These are phyloP conservation scores for Hippolais icterina DNA, from an alignment of 2,113 vertebrate genomes.

Conservation along the genomic window DNA sequence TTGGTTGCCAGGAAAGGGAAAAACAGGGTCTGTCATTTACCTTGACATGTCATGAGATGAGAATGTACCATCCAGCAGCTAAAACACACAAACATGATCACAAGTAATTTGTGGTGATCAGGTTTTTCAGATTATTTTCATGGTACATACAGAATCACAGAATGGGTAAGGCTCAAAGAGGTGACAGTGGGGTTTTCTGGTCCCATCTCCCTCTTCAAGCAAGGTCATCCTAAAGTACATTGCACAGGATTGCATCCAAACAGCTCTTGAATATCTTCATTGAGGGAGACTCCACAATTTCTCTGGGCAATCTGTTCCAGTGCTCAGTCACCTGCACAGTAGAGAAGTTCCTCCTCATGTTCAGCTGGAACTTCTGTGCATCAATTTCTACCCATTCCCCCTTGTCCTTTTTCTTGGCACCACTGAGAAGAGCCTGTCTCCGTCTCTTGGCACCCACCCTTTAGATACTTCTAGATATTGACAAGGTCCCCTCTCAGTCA, in stretches of 20 bases:
- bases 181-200: neutral
- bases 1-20: neutral
- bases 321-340: accelerated
- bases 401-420: neutral
- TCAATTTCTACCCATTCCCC: neutral
- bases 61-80: neutral
- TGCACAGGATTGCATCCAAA: neutral
- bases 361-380: neutral
- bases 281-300: neutral
- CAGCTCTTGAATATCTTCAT: neutral
- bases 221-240: neutral
- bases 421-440: neutral
- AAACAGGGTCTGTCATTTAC: neutral
- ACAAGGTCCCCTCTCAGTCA: neutral
- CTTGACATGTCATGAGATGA: neutral
- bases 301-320: neutral
- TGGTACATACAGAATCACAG: neutral
- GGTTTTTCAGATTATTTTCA: neutral
- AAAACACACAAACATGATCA: neutral
- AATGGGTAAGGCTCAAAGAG: neutral
- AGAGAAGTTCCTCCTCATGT: neutral
- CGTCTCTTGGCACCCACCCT: neutral
- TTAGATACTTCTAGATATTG: neutral
- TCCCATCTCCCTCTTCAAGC: neutral
- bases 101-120: neutral